These are phyloP conservation scores for Pipra filicauda DNA, from an alignment of 2,113 vertebrate species.

Conservation along the genomic window DNA sequence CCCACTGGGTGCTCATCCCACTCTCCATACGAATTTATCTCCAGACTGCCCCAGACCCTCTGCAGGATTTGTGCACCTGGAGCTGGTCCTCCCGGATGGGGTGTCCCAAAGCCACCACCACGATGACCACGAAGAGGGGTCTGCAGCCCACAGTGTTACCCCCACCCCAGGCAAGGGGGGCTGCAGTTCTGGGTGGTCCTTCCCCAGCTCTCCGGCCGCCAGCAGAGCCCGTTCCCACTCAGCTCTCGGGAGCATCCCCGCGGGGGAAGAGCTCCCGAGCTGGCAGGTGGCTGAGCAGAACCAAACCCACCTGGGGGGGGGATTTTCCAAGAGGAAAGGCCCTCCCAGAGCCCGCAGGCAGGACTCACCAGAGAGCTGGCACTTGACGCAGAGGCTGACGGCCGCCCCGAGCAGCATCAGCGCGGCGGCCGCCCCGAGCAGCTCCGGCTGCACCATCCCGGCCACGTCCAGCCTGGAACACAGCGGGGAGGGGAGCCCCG, in stretches of 20 bases:
- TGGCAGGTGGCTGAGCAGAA: fast-evolving
- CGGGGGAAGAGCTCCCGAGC: fast-evolving
- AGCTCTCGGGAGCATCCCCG: neutral
- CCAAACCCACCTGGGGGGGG: fast-evolving
- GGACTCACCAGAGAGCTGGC: constrained; percentile 51
- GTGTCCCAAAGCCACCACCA: neutral
- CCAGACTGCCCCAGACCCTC: neutral
- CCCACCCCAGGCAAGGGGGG: neutral
- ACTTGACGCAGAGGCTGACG: constrained; percentile 60
- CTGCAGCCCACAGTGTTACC: fast-evolving
- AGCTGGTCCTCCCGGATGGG: fast-evolving
- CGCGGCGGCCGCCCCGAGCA: constrained; percentile 36
- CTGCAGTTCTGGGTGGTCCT: fast-evolving
- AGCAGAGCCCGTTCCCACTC: neutral
- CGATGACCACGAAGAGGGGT: fast-evolving
- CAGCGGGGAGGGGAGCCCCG: fast-evolving
- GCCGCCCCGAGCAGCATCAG: constrained; percentile 54
- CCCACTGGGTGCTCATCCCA: neutral
- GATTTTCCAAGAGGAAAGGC: neutral
- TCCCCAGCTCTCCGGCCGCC: neutral
- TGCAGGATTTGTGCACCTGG: fast-evolving
- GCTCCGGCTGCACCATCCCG: constrained; percentile 44
- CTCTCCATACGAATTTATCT: fast-evolving
- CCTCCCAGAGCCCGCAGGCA: fast-evolving
- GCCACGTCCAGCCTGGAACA: neutral